phyloP scores from a whole-genome alignment of 2,113 vertebrate genomes.

The Oryzias curvinotus region DNA sequence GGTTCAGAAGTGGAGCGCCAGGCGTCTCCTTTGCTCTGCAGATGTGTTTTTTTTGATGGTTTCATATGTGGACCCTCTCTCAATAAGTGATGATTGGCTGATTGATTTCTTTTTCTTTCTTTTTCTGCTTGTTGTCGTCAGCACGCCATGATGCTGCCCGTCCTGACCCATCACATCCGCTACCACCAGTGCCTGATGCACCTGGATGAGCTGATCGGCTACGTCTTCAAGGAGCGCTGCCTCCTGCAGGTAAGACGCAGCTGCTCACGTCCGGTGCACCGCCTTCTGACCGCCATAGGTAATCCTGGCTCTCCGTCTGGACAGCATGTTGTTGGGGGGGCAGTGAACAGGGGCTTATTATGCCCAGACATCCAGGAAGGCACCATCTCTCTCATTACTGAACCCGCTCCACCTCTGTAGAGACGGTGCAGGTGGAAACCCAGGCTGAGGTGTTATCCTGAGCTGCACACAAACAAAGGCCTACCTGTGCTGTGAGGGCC shows the following conservation, averaged over 20 bases:
- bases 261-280: constrained; percentile 16
- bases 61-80: constrained; percentile 71
- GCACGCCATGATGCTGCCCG: constrained; percentile 99
- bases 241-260: constrained; percentile 88
- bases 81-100: constrained; percentile 78
- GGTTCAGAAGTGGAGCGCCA: constrained; percentile 56
- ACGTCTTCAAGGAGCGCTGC: constrained; percentile 93
- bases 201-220: constrained; percentile 93
- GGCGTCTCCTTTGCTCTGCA: constrained; percentile 41
- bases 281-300: constrained; percentile 6
- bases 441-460: constrained; percentile 47
- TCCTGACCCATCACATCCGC: constrained; percentile 98
- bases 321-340: too few species aligned
- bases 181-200: constrained; percentile 99
- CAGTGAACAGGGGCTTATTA: constrained; percentile 22
- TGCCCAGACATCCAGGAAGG: constrained; percentile 25
- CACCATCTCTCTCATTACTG: constrained; percentile 57
- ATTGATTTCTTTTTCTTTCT: constrained; percentile 58
- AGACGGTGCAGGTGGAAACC: constrained; percentile 42
- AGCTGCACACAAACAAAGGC: constrained; percentile 50
- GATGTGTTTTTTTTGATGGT: constrained; percentile 70
- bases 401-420: constrained; percentile 48
- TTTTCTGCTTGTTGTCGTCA: constrained; percentile 58
- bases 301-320: too few species aligned
- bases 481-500: constrained; percentile 48